A percentile compares a stretch with the other conserved stretches of the same genome.
These are phyloP conservation scores for Tetranychus truncatus DNA, from an alignment of 2,888 invertebrate species.

Conservation along the genomic window DNA sequence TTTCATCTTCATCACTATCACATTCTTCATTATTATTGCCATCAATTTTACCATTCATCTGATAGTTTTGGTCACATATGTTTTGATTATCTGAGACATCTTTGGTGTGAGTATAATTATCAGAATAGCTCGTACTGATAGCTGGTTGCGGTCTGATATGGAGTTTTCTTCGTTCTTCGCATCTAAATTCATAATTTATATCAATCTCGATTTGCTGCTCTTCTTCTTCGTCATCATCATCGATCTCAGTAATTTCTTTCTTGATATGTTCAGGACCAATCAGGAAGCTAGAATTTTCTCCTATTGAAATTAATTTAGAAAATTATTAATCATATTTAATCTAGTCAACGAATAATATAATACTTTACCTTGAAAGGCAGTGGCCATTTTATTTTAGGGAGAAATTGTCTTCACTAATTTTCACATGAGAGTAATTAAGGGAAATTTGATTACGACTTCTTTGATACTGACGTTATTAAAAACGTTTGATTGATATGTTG, in stretches of 20 bases:
- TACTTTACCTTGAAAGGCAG: not conserved
- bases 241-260: not conserved
- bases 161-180: not conserved
- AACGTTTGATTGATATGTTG: no score
- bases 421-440: no score
- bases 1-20: not conserved
- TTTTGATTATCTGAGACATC: not conserved
- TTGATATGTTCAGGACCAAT: not conserved
- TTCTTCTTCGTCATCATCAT: not conserved
- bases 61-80: not conserved
- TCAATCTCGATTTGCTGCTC: not conserved
- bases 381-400: not conserved
- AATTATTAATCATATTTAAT: not conserved
- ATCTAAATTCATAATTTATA: not conserved
- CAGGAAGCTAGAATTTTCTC: not conserved
- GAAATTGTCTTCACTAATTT: no score
- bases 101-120: not conserved
- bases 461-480: no score
- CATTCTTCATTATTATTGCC: not conserved
- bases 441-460: no score
- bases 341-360: not conserved
- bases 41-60: not conserved
- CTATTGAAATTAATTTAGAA: not conserved
- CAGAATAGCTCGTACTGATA: not conserved
- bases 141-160: no score